phyloP scores from a whole-genome alignment of 1,140 invertebrate genomes.

The Plutomurus gul region DNA sequence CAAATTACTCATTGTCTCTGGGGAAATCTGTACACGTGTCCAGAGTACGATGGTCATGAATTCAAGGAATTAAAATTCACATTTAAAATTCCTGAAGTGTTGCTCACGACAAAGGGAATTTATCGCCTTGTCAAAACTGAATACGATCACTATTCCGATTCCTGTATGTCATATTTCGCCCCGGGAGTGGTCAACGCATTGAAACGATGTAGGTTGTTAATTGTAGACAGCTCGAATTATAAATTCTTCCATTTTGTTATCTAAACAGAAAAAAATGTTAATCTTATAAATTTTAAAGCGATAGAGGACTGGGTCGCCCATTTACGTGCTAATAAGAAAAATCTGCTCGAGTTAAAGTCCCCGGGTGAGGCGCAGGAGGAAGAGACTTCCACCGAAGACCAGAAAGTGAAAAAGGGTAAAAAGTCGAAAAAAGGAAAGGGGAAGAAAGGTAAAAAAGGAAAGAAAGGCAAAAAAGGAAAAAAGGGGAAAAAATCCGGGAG shows the following conservation, averaged over 20 bases:
- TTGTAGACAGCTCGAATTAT: background rate
- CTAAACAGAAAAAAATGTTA: background rate
- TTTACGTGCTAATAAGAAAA: background rate
- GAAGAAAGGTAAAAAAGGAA: constrained; percentile 38
- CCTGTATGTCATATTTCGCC: constrained; percentile 39
- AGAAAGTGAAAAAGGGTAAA: constrained; percentile 35
- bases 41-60: constrained; percentile 40
- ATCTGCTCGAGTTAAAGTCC: background rate
- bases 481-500: constrained; percentile 9
- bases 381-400: background rate
- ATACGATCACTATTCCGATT: constrained; percentile 49
- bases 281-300: constrained; percentile 20
- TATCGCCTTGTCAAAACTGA: constrained; percentile 46
- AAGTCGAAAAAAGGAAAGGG: constrained; percentile 6
- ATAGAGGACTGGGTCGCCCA: constrained; percentile 40
- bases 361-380: background rate
- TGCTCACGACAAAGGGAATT: constrained; percentile 37
- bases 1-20: constrained; percentile 46
- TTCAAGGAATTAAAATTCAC: constrained; percentile 42
- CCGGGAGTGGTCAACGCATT: constrained; percentile 44
- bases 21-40: constrained; percentile 42
- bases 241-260: background rate
- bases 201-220: constrained; percentile 37
- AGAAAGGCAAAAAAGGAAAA: constrained; percentile 19
- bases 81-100: constrained; percentile 47